Conservation (phyloP, 2,888 invertebrate genomes). For the Aporophyla nigra region DNA sequence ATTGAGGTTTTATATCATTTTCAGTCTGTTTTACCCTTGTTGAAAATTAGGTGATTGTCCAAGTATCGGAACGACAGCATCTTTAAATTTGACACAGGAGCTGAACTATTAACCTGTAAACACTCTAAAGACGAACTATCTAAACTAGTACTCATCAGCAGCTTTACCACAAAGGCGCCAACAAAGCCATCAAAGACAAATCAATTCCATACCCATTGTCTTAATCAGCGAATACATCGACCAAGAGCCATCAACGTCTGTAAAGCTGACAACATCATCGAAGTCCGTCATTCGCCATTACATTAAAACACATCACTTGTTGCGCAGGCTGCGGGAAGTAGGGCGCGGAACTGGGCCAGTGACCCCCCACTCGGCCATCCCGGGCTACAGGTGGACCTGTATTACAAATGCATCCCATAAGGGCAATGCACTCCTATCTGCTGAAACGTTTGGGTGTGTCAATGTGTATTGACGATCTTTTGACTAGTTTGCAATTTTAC, state of each 20-base stretch:
- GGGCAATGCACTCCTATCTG: conserved; percentile 48
- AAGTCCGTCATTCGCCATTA: conserved; percentile 54
- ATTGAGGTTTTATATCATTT: too few relatives aligned
- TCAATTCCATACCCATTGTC: conserved; percentile 11
- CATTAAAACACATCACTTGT: conserved; percentile 75
- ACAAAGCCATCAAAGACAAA: conserved; percentile 7
- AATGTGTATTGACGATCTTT: neutral
- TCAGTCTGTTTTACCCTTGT: neutral
- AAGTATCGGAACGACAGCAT: neutral
- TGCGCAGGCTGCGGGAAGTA: conserved; percentile 74
- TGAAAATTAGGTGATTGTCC: neutral
- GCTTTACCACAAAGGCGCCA: neutral
- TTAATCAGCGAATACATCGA: conserved; percentile 36
- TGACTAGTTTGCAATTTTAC: neutral
- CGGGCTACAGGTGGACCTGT: conserved; percentile 67
- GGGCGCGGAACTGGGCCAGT: conserved; percentile 78
- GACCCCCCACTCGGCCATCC: conserved; percentile 74
- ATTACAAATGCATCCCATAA: conserved; percentile 58
- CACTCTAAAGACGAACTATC: too few relatives aligned
- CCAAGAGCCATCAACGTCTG: conserved; percentile 11
- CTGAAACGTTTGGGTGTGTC: conserved; percentile 40
- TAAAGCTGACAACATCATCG: conserved; percentile 38
- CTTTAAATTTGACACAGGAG: neutral
- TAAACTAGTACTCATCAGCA: neutral
- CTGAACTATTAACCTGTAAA: neutral